Evolutionary conservation across 2,888 invertebrate species (phyloP).

Genomic region (Empis stercorea): DNA sequence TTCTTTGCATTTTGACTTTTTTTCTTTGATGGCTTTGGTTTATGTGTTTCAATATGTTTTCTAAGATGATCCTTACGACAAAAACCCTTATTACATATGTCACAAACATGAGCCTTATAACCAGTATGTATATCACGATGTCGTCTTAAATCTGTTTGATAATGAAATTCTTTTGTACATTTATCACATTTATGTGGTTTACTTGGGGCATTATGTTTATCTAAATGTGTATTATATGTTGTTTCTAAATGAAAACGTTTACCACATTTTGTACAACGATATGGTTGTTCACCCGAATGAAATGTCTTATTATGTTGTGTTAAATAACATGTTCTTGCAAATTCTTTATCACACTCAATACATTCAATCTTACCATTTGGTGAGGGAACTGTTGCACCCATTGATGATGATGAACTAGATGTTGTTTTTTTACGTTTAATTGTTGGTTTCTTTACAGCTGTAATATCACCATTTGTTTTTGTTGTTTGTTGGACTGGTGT

Average conservation of each 20-base stretch:
- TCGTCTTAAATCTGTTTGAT: conserved; percentile 76
- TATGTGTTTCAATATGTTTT: conserved; percentile 73
- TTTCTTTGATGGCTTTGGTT: conserved; percentile 25
- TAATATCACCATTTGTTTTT: neutral
- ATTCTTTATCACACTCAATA: conserved; percentile 68
- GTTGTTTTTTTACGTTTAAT: neutral
- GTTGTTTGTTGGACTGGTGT: conserved; percentile 16
- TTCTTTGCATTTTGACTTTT: neutral
- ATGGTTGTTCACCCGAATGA: conserved; percentile 76
- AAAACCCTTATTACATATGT: conserved; percentile 74
- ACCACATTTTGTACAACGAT: conserved; percentile 72
- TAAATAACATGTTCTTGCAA: conserved; percentile 75
- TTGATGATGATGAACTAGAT: conserved; percentile 10
- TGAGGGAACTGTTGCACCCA: conserved; percentile 21
- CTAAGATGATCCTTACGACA: conserved; percentile 85
- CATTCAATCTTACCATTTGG: conserved; percentile 45
- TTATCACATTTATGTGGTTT: conserved; percentile 76
- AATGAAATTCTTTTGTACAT: conserved; percentile 81
- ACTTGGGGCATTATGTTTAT: conserved; percentile 60
- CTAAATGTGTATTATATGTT: conserved; percentile 58
- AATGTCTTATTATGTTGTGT: conserved; percentile 86
- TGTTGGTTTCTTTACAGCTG: neutral
- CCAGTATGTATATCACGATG: conserved; percentile 83
- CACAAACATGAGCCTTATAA: conserved; percentile 69
- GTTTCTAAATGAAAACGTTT: conserved; percentile 65